Evolutionary conservation across 2,797 vertebrate genomes (phyloP).

Genomic region (Emys orbicularis): DNA sequence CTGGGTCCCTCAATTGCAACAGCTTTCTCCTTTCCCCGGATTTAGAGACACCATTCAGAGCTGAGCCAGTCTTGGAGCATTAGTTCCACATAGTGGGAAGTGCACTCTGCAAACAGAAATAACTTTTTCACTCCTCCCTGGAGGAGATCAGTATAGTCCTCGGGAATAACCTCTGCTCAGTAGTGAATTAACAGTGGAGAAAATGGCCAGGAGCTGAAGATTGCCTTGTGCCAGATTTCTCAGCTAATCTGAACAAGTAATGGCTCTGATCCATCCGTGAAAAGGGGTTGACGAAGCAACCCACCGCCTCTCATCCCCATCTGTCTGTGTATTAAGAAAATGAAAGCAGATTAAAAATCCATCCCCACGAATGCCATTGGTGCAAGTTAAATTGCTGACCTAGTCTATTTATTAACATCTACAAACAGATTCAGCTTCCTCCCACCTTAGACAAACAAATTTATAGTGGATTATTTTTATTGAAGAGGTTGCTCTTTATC

Average conservation of each 20-base stretch:
- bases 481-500: not conserved
- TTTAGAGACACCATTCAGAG: not conserved
- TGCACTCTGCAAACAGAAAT: not conserved
- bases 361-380: not conserved
- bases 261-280: rapidly evolving
- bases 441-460: not conserved
- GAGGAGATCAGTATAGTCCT: not conserved
- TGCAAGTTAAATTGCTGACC: not conserved
- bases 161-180: not conserved
- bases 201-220: rapidly evolving
- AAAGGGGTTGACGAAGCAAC: rapidly evolving
- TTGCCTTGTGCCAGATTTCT: rapidly evolving
- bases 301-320: not conserved
- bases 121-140: not conserved
- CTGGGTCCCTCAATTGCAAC: not conserved
- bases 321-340: conserved; percentile 42
- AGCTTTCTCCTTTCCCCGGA: not conserved
- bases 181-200: not conserved
- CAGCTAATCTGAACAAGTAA: rapidly evolving
- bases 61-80: not conserved
- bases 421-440: not conserved
- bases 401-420: rapidly evolving
- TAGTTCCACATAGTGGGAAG: not conserved
- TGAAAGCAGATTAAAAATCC: conserved; percentile 69
- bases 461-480: not conserved